Percentiles rank a stretch among this genome's conserved stretches.
Evolutionary conservation across 2,113 vertebrate species (phyloP).

Genomic region (Siniperca knerii): DNA sequence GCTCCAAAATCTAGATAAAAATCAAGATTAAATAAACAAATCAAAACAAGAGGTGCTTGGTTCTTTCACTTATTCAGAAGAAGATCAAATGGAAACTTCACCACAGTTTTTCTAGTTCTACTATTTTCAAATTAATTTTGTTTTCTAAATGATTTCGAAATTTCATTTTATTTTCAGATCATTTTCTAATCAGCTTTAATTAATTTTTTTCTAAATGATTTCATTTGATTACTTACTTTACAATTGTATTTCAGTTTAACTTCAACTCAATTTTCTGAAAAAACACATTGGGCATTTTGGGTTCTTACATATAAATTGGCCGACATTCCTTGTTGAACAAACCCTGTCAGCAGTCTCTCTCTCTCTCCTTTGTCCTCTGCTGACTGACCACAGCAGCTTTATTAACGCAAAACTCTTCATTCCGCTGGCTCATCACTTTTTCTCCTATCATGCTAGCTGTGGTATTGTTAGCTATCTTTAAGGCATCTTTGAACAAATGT

Average conservation of each 20-base stretch:
- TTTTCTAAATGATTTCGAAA: not conserved
- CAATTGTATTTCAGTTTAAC: not conserved
- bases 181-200: not conserved
- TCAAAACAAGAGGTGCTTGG: no score
- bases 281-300: not conserved
- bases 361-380: not conserved
- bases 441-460: not conserved
- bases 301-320: not conserved
- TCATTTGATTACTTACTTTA: not conserved
- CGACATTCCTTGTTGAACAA: not conserved
- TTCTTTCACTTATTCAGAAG: no score
- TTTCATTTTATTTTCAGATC: no score
- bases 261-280: not conserved
- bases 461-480: conserved; percentile 1
- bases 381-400: conserved; percentile 5
- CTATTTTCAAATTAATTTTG: no score
- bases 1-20: no score
- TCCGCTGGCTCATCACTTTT: not conserved
- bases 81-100: no score
- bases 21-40: no score
- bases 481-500: not conserved
- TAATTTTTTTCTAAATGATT: not conserved
- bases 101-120: no score
- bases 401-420: not conserved
- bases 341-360: conserved; percentile 5